Base-by-base conservation (phyloP, 2,797 vertebrate species). In the Squalus acanthias region DNA sequence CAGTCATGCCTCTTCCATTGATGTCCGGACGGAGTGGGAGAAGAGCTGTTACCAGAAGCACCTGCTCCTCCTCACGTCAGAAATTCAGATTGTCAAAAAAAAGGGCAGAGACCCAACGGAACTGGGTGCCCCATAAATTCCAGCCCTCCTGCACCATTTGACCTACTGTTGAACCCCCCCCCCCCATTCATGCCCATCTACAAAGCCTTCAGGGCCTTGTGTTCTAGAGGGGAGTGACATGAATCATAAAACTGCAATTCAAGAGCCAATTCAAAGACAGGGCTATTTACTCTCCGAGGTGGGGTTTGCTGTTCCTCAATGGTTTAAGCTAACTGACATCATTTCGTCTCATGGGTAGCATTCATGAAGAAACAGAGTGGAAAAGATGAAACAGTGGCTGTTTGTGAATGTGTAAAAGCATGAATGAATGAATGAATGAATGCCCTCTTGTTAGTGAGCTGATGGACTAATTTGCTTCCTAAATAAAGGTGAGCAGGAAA, bases 321-420 rank as follows among this genome's bases (percentile, higher is more conserved):
- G 63, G 39, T 93, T 93, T 46, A 24, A 22, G 0, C 60, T 50
- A 67, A 69, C n/a, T 53, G 46, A 53, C 65, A 69, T 69, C 91
- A 93, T 93, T 17, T 46, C 2, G 63, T 39, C 63, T 93, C n/a
- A 67, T 24, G 63, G 65, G 65, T 24, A 69, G 65, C 39, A 46
- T 69, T 93, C 91, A 69, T 93, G 91, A 22, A 67, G n/a, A 93
- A 93, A 46, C 17, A 69, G 91, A 92, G 65, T 93, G 65, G 91
- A 65, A 93, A 93, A 69, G 20, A 24, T 69, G 39, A 69, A 93
- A 93, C n/a, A 93, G 63, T 69, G 65, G 22, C 63, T 46, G n/a
- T 67, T 69, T 93, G 91, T 93, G n/a, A 67, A 53, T 92, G 60
- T 24, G 63, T 69, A 67, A 93, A 69, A 69, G 91, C 20, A 8